Evolutionary conservation across 1,140 invertebrate genomes (phyloP), one percentile per base, ranked within the genome.

Genomic region (Drosophila mauritiana): DNA sequence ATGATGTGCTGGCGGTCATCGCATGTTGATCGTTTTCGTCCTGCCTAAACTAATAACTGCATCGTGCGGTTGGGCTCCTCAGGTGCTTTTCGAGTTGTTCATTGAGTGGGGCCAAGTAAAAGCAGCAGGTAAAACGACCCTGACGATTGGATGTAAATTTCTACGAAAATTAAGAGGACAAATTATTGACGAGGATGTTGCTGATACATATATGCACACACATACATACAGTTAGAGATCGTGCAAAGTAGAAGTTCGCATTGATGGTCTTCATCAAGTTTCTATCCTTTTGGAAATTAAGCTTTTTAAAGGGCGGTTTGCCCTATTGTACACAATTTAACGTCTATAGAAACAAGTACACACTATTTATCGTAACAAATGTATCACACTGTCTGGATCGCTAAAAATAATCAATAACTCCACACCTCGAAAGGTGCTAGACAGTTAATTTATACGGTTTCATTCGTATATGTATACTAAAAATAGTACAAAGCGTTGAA

Each of bases 21-120:
- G 40, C 43, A 25, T 72, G 43, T 36, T 57, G 68, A 57, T 83
- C 55, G 62, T 11, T 42, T 40, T 59, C 49, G 43, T 63, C 58
- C 58, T 80, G 51, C 58, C 63, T 42, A 81, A 84, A 81, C 80
- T 91, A 80, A 83, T 88, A 91, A 88, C 79, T 89, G 39, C 74
- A 62, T 43, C 74, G 63, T 90, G 82, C 77, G 82, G 82, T 78
- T 69, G 49, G 52, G 43, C 64, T 59, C 73, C 69, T 82, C 88
- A 91, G 80, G 74, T 91, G 88, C 63, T 78, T 79, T 83, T 64
- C 48, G 42, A 72, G 51, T 49, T 73, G 46, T 34, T 73, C 57
- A 51, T 63, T 70, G 43, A 62, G 45, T 45, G 42, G 56, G 48
- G 37, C 27, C 22, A 36, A 48, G 37, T 17, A 27, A 17, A 5